These are phyloP conservation scores for Drosophila guanche DNA, from an alignment of 1,140 invertebrate species.

Conservation along the genomic window DNA sequence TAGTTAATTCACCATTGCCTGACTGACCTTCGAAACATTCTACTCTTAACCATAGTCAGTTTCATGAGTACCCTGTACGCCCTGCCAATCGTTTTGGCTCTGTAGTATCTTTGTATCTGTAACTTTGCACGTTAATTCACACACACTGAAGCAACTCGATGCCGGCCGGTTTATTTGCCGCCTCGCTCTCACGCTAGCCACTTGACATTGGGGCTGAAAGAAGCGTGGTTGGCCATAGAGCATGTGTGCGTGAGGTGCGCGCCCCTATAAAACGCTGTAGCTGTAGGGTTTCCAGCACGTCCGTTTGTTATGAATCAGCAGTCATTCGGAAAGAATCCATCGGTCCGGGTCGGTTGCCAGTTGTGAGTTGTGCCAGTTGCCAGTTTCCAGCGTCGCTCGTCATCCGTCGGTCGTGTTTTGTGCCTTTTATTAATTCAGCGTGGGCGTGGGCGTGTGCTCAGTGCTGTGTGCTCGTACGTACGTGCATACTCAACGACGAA, in stretches of 20 bases:
- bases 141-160: constrained; percentile 35
- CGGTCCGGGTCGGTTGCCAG: constrained; percentile 55
- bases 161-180: constrained; percentile 61
- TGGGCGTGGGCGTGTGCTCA: constrained; percentile 34
- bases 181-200: constrained; percentile 55
- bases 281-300: constrained; percentile 41
- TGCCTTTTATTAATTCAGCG: constrained; percentile 36
- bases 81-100: too few relatives aligned
- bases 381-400: constrained; percentile 6
- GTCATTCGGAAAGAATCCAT: constrained; percentile 65
- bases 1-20: too few relatives aligned
- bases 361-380: constrained; percentile 9
- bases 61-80: too few relatives aligned
- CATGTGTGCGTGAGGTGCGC: constrained; percentile 20
- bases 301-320: constrained; percentile 64
- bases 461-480: not conserved
- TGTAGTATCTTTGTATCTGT: constrained; percentile 4
- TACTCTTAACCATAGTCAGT: too few relatives aligned
- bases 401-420: constrained; percentile 35
- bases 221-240: constrained; percentile 22
- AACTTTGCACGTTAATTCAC: constrained; percentile 7
- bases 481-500: too few relatives aligned
- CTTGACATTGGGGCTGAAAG: constrained; percentile 67
- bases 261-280: constrained; percentile 40
- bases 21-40: not conserved